phyloP scores from a whole-genome alignment of 2,888 invertebrate genomes.

The Ariolimax columbianus region DNA sequence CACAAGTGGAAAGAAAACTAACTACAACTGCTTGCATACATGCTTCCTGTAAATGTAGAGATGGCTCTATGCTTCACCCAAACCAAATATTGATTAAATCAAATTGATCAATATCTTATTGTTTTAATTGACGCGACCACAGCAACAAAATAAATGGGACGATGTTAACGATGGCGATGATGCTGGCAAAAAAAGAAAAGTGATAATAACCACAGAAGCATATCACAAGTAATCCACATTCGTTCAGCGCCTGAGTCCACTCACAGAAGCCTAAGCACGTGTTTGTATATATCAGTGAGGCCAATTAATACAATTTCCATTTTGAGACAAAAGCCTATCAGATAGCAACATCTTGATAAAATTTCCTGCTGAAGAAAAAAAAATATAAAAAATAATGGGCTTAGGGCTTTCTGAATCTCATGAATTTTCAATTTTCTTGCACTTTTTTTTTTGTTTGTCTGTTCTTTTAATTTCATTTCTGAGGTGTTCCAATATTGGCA shows the following conservation, averaged over 20 bases:
- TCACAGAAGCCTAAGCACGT: background rate
- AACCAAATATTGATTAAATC: too few relatives aligned
- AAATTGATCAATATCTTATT: too few relatives aligned
- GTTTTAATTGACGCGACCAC: too few relatives aligned
- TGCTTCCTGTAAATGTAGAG: too few relatives aligned
- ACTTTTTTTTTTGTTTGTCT: background rate
- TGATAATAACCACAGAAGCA: background rate
- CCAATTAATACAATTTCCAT: conserved; percentile 23
- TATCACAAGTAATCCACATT: background rate
- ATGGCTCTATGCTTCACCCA: too few relatives aligned
- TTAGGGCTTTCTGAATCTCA: conserved; percentile 3
- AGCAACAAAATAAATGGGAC: too few relatives aligned
- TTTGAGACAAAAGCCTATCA: background rate
- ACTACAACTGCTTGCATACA: too few relatives aligned
- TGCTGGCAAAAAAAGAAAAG: background rate
- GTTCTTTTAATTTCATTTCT: conserved; percentile 11
- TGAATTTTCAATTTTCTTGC: background rate
- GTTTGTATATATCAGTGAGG: background rate
- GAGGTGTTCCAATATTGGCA: background rate
- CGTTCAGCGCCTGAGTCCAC: background rate
- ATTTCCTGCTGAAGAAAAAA: background rate
- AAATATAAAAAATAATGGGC: background rate
- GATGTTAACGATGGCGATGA: too few relatives aligned
- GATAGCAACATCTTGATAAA: background rate
- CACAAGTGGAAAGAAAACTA: too few relatives aligned